Percentiles rank a stretch among this genome's conserved stretches.
Evolutionary conservation across 1,140 invertebrate species (phyloP).

Genomic region (Heliothis subflexa): DNA sequence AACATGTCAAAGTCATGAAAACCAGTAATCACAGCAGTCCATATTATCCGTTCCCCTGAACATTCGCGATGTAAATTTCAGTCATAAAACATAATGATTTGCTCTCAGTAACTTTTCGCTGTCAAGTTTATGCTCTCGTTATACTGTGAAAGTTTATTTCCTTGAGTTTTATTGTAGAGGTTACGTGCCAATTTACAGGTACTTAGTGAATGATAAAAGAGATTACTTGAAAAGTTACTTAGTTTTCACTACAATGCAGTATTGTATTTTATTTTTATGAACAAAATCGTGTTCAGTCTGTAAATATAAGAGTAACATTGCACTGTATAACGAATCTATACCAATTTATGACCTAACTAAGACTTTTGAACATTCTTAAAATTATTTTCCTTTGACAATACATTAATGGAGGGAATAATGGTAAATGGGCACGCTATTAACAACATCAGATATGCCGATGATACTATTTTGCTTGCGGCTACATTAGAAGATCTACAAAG

Average conservation of each 20-base stretch:
- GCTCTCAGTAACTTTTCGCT: conserved; percentile 35
- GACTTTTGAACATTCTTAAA: no score
- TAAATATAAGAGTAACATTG: background rate
- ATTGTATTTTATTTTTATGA: background rate
- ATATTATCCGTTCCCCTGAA: background rate
- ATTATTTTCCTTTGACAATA: no score
- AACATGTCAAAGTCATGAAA: background rate
- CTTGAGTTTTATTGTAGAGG: background rate
- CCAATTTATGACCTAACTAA: no score
- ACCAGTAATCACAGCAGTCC: background rate
- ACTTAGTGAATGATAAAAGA: conserved; percentile 18
- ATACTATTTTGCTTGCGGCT: no score
- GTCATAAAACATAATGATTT: conserved; percentile 39
- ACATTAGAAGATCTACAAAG: no score
- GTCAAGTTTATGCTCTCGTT: conserved; percentile 16
- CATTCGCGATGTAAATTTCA: conserved; percentile 14
- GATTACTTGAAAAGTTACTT: background rate
- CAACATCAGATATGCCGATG: no score
- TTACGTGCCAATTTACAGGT: conserved; percentile 17
- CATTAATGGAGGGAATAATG: no score
- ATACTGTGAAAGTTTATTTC: conserved; percentile 5
- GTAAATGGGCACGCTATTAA: no score
- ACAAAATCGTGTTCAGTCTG: no score
- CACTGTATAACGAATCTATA: no score
- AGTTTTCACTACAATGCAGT: background rate